phyloP scores from a whole-genome alignment of 2,888 invertebrate species.

The Caenorhabditis sp. region DNA sequence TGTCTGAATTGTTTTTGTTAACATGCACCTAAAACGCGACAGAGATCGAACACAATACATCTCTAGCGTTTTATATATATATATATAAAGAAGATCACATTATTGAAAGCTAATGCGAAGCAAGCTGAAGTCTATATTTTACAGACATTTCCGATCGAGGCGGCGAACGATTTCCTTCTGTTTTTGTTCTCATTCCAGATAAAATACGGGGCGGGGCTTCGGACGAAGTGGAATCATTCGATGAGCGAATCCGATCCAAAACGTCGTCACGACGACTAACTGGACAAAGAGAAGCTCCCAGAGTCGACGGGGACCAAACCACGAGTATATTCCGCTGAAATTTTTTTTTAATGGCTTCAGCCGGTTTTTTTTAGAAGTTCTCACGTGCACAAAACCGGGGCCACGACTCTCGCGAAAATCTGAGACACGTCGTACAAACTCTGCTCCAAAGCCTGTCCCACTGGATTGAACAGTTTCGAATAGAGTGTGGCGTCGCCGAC shows the following conservation, averaged over 20 bases:
- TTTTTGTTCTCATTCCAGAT: constrained; percentile 23
- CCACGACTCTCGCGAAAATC: constrained; percentile 44
- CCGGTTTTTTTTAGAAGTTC: no score
- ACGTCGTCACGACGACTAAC: constrained; percentile 26
- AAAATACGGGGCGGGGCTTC: constrained; percentile 55
- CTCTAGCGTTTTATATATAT: no score
- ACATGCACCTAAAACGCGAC: no score
- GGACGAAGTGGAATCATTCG: constrained; percentile 50
- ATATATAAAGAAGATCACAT: no score
- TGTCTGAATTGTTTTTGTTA: no score
- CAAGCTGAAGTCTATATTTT: constrained; percentile 29
- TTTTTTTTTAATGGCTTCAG: no score
- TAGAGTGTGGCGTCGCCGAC: constrained; percentile 49
- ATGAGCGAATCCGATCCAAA: constrained; percentile 47
- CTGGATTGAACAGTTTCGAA: constrained; percentile 49
- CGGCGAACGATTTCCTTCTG: no score
- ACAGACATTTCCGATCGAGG: constrained; percentile 33
- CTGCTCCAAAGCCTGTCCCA: constrained; percentile 46
- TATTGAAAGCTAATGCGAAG: constrained; percentile 52
- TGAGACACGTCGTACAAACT: constrained; percentile 46
- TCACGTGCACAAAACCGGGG: constrained; percentile 48
- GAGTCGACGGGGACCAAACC: constrained; percentile 41
- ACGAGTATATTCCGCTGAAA: constrained; percentile 47
- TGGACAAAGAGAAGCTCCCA: constrained; percentile 48
- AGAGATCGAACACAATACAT: no score